Conservation (phyloP, 1,140 invertebrate species). For the Aphis gossypii region DNA sequence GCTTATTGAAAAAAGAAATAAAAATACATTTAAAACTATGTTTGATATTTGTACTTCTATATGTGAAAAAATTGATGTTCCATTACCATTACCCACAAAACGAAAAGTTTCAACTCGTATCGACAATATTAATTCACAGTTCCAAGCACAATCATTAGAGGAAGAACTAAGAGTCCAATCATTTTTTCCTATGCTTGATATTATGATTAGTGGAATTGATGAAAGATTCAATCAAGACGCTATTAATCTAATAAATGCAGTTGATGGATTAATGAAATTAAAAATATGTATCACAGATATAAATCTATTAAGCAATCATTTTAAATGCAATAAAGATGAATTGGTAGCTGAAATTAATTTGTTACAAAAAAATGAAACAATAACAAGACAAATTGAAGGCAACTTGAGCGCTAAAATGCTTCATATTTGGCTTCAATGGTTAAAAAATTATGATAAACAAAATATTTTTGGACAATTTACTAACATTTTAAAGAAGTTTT, state of each 20-base stretch:
- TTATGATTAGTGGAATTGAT: neutral
- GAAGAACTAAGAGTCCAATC: neutral
- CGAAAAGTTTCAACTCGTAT: slow-evolving; percentile 8
- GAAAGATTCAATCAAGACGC: neutral
- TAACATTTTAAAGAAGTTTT: neutral
- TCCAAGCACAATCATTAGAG: neutral
- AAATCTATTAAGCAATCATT: neutral
- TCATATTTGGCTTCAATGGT: neutral
- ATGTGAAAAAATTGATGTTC: neutral
- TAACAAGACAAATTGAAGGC: neutral
- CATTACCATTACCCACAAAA: neutral
- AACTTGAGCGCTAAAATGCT: neutral
- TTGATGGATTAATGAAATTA: neutral
- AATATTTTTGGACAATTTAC: neutral
- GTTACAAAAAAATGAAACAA: neutral
- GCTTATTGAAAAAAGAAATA: neutral
- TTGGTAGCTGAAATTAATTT: neutral
- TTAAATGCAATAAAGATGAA: neutral
- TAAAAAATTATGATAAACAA: slow-evolving; percentile 2
- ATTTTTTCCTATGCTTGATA: slow-evolving; percentile 9
- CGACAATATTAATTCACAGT: slow-evolving; percentile 12
- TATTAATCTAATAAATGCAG: neutral
- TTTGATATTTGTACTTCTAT: neutral
- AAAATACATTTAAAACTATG: slow-evolving; percentile 10
- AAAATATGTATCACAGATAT: neutral